Evolutionary conservation across 30 jellyfish, hydroid and myxozoan species (phyloP), one percentile per base, ranked within the genome.

Genomic region (Aurelia aurita complex sp. Pacific): DNA sequence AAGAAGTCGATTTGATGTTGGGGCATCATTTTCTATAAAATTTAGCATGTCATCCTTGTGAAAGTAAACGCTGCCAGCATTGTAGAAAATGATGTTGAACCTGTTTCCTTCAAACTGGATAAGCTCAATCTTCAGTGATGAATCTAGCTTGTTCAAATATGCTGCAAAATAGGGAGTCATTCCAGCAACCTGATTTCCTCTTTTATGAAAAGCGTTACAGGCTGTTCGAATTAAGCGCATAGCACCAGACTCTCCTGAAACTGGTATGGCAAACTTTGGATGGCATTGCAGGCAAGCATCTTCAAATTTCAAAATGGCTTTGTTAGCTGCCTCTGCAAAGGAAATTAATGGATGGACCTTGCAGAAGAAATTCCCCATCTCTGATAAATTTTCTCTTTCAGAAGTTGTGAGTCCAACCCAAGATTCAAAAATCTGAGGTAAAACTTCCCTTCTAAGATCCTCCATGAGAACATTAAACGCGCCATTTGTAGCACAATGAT

Each of bases 211-310:
- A 23, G 82, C 82, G 4, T 72, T 72, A 43, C 82, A 72, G 36
- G 70, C 82, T 36, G 82, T 72, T 40, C 82, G 2, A 1, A 72
- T 51, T 16, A 72, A 10, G 72, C 82, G 71, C 36, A 14, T 10
- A 33, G 82, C 11, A 4, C 64, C 82, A 72, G 82, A 72, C 51
- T 72, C 82, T 4, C 67, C 76, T 60, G 69, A 60, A 60, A 60
- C 69, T 60, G 69, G 69, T 60, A 60, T 60, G 69, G 69, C 69
- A 60, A 60, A 60, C 69, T 60, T 60, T 60, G 69, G 69, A 60
- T 68, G 78, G 78, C 53, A 1, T 68, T 68, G 78, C 3, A 68
- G 53, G 78, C 78, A 68, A 68, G 53, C 78, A 68, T 36, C 53
- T 29, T 68, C 43, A 19, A 29, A 68, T 19, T 19, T 19, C 4